phyloP scores from a whole-genome alignment of 92 coral and sea anemone species.

The Epizoanthus scotinus region DNA sequence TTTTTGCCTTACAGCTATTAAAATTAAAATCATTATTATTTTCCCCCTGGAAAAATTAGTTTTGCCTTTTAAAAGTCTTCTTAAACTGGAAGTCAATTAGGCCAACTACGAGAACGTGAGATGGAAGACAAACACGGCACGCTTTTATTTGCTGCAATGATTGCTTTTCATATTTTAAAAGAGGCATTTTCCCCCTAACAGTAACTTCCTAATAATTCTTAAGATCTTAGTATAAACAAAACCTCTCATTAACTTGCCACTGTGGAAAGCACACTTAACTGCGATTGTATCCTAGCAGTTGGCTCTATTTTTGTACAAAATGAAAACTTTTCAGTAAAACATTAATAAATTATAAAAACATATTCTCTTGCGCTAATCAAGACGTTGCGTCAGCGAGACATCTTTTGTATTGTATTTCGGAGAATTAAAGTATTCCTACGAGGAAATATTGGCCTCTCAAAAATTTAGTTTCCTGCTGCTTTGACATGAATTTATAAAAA shows the following conservation, averaged over 20 bases:
- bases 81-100: constrained; percentile 27
- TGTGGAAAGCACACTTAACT: constrained; percentile 23
- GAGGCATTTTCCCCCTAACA: constrained; percentile 40
- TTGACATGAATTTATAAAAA: constrained; percentile 40
- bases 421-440: constrained; percentile 29
- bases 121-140: constrained; percentile 35
- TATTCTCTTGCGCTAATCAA: constrained; percentile 33
- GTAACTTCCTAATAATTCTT: constrained; percentile 30
- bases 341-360: constrained; percentile 13
- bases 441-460: constrained; percentile 40
- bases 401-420: constrained; percentile 32
- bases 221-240: constrained; percentile 21
- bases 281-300: constrained; percentile 6
- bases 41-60: constrained; percentile 3
- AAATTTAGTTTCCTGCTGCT: constrained; percentile 42
- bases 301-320: constrained; percentile 19
- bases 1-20: not conserved
- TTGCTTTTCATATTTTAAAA: constrained; percentile 53
- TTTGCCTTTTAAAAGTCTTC: constrained; percentile 17
- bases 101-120: constrained; percentile 4
- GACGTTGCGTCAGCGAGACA: constrained; percentile 35
- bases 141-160: constrained; percentile 47
- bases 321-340: constrained; percentile 17
- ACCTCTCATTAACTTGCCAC: constrained; percentile 20
- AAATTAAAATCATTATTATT: not conserved